phyloP scores from a whole-genome alignment of 2,888 invertebrate genomes.

The Clistopyga incitator region DNA sequence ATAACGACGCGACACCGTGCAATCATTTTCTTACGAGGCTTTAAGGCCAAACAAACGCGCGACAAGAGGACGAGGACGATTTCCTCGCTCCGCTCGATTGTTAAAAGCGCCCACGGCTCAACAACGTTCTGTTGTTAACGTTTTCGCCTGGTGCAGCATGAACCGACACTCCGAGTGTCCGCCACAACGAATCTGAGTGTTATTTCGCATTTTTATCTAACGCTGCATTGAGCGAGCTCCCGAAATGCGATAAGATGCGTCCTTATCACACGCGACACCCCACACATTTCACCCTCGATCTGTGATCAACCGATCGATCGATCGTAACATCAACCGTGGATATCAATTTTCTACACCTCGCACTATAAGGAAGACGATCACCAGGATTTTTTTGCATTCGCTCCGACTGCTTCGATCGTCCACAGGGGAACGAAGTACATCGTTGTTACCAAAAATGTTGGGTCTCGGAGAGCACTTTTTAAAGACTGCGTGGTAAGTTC shows the following conservation, averaged over 20 bases:
- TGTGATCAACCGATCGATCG: not conserved
- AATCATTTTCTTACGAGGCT: not conserved
- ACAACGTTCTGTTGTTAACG: not conserved
- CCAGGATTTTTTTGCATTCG: not conserved
- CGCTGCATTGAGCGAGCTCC: not conserved
- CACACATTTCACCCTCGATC: not conserved
- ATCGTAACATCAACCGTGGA: not conserved
- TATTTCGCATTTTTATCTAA: not conserved
- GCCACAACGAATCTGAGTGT: not conserved
- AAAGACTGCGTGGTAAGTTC: slow-evolving; percentile 45
- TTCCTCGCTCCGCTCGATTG: not conserved
- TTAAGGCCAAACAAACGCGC: not conserved
- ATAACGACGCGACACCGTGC: not conserved
- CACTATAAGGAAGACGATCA: not conserved
- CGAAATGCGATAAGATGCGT: not conserved
- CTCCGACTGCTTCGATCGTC: not conserved
- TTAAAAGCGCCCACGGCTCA: not conserved
- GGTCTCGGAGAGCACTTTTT: slow-evolving; percentile 41
- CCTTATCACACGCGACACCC: not conserved
- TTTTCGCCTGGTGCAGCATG: slow-evolving; percentile 1
- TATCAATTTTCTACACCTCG: not conserved
- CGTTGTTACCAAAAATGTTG: slow-evolving; percentile 47
- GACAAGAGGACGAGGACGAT: not conserved
- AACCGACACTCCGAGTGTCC: not conserved
- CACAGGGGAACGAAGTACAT: not conserved